These are phyloP conservation scores for Protobothrops flavoviridis DNA, from an alignment of 2,113 vertebrate genomes.

Conservation along the genomic window DNA sequence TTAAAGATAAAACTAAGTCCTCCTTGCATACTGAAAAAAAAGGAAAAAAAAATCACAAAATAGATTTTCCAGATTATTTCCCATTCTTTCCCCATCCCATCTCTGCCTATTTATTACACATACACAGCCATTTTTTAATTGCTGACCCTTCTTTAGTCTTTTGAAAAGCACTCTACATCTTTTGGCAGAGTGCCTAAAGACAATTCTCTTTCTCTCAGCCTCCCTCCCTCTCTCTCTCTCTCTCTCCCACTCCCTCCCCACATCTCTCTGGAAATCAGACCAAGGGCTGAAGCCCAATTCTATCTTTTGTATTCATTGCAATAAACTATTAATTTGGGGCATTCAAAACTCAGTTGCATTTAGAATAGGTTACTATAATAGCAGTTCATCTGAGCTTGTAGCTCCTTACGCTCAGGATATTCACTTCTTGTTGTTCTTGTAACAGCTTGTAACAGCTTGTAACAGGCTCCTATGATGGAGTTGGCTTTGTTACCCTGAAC, in stretches of 20 bases:
- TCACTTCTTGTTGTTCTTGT: not conserved
- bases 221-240: not conserved
- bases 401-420: not conserved
- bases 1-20: not conserved
- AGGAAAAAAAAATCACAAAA: slow-evolving; percentile 9
- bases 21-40: not conserved
- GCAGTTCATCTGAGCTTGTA: not conserved
- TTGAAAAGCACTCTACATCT: slow-evolving; percentile 15
- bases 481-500: not conserved
- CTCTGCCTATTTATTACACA: slow-evolving; percentile 21
- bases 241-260: not conserved
- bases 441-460: not conserved
- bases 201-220: not conserved
- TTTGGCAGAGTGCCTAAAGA: slow-evolving; percentile 17
- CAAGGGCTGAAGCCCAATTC: not conserved
- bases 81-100: not conserved
- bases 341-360: not conserved
- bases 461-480: not conserved
- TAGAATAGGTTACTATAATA: not conserved
- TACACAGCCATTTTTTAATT: not conserved
- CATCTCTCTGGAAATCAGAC: not conserved
- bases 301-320: not conserved
- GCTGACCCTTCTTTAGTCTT: slow-evolving; percentile 7
- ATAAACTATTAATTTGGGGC: not conserved
- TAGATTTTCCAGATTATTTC: slow-evolving; percentile 15